Percentiles rank a stretch among this genome's conserved stretches.
Evolutionary conservation across 2,113 vertebrate genomes (phyloP).

Genomic region (Chaetura pelagica): DNA sequence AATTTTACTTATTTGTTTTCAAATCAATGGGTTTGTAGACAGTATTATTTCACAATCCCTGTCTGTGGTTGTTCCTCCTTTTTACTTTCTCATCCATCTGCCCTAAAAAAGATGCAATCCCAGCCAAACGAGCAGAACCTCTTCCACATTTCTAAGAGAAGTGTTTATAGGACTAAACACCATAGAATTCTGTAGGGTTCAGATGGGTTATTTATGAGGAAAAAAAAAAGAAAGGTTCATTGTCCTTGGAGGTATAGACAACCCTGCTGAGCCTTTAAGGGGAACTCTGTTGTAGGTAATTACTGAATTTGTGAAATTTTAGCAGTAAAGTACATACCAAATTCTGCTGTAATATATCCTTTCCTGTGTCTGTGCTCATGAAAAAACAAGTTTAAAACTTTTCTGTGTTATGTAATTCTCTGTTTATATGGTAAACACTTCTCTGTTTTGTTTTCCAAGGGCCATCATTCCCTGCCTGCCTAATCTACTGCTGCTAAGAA

Average conservation of each 20-base stretch:
- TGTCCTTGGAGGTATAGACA: background rate
- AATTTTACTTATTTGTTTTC: slow-evolving; percentile 33
- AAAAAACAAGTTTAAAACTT: background rate
- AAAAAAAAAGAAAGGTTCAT: background rate
- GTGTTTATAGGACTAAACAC: background rate
- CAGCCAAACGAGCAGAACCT: background rate
- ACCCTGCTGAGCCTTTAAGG: background rate
- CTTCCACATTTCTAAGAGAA: background rate
- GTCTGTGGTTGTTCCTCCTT: slow-evolving; percentile 3
- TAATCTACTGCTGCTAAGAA: slow-evolving; percentile 24
- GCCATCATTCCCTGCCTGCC: background rate
- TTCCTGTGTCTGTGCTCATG: background rate
- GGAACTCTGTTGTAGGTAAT: background rate
- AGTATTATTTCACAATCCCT: slow-evolving; percentile 12
- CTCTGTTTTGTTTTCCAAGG: slow-evolving; percentile 50
- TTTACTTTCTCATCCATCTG: slow-evolving; percentile 30
- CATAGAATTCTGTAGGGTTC: background rate
- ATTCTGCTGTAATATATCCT: background rate
- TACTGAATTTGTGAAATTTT: background rate
- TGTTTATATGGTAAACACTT: slow-evolving; percentile 57
- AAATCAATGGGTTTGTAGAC: slow-evolving; percentile 20
- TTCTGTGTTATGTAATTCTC: background rate
- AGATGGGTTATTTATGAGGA: background rate
- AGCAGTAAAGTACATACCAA: background rate
- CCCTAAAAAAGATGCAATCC: background rate